Base-by-base conservation (phyloP, 1,140 invertebrate species). In the Brachystomella parvula region DNA sequence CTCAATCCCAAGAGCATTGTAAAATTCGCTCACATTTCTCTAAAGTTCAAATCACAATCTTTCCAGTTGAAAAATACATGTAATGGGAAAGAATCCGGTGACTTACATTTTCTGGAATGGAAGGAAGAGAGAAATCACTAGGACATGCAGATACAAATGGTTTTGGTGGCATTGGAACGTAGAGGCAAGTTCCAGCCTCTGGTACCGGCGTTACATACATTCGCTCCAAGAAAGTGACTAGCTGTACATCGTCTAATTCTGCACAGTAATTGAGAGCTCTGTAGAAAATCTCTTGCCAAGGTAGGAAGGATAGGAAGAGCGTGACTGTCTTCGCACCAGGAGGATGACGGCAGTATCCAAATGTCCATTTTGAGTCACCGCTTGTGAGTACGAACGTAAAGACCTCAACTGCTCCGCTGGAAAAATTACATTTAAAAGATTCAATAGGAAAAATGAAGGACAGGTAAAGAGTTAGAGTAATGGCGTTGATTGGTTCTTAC, bases 201-300 rank as follows among this genome's bases (percentile, higher is more conserved):
- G 85, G 87, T 59, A 90, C 80, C 64, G 82, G 81, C 69, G 81
- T 80, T 21, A 80, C 80, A 76, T 89, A 87, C 28, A 88, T 81
- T 72, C 82, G 81, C 68, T 84, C 79, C 47, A 91, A 79, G 76
- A 90, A 88, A 67, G 79, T 78, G 66, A 80, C 81, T 64, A 87
- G 73, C 74, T 82, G 81, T 76, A 39, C 70, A 33, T 76, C 74
- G 28, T 80, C 73, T 70, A 79, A 70, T 78, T 77, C 49, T 73
- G 71, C 81, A 79, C 49, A 80, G 81, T 65, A 87, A 77, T 61
- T 85, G 81, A 47, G 84, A 81, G 70, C 85, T 80, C 63, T 92
- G 77, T 94, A 93, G 82, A 96, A 96, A 72, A 88, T 87, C 80
- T 96, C 92, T 78, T 95, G 94, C 94, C 94, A 96, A 69, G 94